Percentiles rank a stretch among this genome's conserved stretches.
Evolutionary conservation across 2,113 vertebrate genomes (phyloP).

Genomic region (Cryptomyrus ogoouensis): DNA sequence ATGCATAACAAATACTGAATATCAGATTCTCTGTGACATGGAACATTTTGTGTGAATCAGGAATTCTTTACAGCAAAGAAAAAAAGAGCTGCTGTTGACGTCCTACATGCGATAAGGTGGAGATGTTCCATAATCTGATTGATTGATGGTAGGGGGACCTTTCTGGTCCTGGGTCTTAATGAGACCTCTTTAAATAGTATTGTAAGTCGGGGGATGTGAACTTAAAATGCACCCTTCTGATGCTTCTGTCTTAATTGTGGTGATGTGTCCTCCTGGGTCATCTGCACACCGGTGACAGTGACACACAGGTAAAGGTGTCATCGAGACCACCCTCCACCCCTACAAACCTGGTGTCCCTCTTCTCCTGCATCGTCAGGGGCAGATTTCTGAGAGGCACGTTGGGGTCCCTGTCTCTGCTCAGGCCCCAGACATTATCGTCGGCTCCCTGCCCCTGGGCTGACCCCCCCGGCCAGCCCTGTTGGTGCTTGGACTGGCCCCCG

Average conservation of each 20-base stretch:
- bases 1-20: neutral
- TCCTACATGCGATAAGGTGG: neutral
- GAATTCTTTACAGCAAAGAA: neutral
- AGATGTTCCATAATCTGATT: neutral
- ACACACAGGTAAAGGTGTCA: neutral
- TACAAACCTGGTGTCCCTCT: constrained; percentile 51
- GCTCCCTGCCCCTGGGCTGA: neutral
- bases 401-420: constrained; percentile 33
- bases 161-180: neutral
- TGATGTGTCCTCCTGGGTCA: neutral
- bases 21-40: neutral
- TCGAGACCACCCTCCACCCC: neutral
- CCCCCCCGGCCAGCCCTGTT: constrained; percentile 11
- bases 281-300: neutral
- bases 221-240: neutral
- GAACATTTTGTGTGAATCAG: neutral
- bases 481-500: constrained; percentile 38
- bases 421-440: neutral
- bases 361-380: constrained; percentile 48
- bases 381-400: constrained; percentile 45
- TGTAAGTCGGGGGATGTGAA: neutral
- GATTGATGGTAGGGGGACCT: neutral
- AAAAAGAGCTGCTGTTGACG: neutral
- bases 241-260: neutral
- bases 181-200: neutral